Conservation (phyloP, 2,888 invertebrate species). For the Strigamia maritima region DNA sequence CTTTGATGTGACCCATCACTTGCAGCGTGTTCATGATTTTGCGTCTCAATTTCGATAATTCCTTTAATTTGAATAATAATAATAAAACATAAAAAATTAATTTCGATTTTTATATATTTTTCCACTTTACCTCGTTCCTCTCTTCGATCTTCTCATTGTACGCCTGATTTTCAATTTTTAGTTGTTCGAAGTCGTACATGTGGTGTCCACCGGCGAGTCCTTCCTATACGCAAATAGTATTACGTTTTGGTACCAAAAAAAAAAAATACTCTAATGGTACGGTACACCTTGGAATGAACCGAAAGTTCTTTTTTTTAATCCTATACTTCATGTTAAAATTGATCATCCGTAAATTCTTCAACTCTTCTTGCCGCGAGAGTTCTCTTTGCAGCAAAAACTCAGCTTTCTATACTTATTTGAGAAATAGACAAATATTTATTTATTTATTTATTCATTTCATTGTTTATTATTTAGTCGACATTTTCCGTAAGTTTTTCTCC, state of each 20-base stretch:
- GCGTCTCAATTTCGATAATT: slow-evolving; percentile 55
- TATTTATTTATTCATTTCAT: neutral
- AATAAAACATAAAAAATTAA: no score
- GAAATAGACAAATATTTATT: neutral
- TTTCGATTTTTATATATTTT: no score
- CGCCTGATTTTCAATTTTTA: slow-evolving; percentile 59
- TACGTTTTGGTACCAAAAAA: neutral
- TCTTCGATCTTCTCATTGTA: slow-evolving; percentile 60
- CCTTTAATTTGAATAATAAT: slow-evolving; percentile 47
- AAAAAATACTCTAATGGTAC: no score
- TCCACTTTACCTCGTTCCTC: slow-evolving; percentile 55
- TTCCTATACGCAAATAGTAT: slow-evolving; percentile 47
- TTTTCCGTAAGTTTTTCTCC: neutral
- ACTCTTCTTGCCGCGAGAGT: neutral
- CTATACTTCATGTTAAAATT: slow-evolving; percentile 3
- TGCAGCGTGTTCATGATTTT: slow-evolving; percentile 57
- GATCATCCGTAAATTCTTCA: neutral
- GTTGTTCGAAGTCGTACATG: slow-evolving; percentile 59
- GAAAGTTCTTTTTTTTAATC: slow-evolving; percentile 6
- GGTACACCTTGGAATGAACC: neutral
- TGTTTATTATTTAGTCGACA: neutral
- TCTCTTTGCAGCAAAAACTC: neutral
- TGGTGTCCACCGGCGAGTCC: slow-evolving; percentile 57
- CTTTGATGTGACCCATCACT: slow-evolving; percentile 57
- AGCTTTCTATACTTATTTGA: neutral